Conservation (phyloP, 2,888 invertebrate species). For the Hyalella azteca region DNA sequence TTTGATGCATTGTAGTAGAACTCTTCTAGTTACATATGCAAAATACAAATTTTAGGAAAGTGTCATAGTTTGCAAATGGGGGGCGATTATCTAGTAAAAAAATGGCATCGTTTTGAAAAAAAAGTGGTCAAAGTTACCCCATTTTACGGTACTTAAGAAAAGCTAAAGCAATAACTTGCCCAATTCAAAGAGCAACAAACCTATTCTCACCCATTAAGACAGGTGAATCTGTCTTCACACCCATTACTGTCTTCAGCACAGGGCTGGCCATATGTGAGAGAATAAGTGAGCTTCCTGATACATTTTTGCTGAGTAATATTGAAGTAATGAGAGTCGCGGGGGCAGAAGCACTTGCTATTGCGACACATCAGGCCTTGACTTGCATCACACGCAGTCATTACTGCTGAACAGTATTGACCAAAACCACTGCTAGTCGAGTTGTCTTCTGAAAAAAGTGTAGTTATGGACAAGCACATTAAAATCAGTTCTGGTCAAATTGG, state of each 20-base stretch:
- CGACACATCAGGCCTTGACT: conserved; percentile 11
- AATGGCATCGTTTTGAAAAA: too few species aligned
- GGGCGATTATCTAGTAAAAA: too few species aligned
- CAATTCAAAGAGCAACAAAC: neutral
- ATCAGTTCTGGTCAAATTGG: too few species aligned
- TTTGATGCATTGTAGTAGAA: too few species aligned
- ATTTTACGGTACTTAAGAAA: too few species aligned
- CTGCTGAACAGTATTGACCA: conserved; percentile 4
- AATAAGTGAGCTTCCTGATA: neutral
- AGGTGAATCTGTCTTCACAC: conserved; percentile 14
- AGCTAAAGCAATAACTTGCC: too few species aligned
- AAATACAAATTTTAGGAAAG: too few species aligned
- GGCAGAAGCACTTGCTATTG: conserved; percentile 10
- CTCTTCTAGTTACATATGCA: too few species aligned
- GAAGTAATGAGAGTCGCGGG: neutral
- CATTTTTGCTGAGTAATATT: neutral
- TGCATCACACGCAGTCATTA: neutral
- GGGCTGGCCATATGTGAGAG: neutral
- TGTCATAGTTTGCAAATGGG: too few species aligned
- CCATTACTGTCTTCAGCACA: neutral
- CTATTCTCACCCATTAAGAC: neutral
- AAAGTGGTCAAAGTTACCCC: too few species aligned
- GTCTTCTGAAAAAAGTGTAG: too few species aligned
- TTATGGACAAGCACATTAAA: too few species aligned
- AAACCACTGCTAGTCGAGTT: neutral